Evolutionary conservation across 2,888 invertebrate genomes (phyloP).

Genomic region (Diachrysia chrysitis): DNA sequence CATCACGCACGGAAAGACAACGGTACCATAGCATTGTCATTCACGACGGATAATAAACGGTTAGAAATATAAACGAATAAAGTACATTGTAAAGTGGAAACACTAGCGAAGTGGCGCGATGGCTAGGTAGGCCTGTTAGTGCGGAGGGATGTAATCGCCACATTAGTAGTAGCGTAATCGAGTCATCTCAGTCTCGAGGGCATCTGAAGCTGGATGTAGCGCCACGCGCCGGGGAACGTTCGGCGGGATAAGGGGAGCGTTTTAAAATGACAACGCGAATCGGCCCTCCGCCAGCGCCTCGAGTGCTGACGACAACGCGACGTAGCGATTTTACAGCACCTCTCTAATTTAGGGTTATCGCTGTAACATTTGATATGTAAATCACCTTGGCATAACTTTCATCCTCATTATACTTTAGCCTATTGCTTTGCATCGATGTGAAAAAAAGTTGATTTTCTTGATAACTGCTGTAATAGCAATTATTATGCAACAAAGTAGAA

Average conservation of each 20-base stretch:
- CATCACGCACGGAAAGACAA: background rate
- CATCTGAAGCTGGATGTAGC: slow-evolving; percentile 17
- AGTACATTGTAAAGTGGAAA: background rate
- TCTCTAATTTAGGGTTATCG: slow-evolving; percentile 29
- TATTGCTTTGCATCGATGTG: too few relatives aligned
- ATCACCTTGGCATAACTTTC: background rate
- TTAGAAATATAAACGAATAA: background rate
- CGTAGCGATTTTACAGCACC: slow-evolving; percentile 40
- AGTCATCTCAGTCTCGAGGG: slow-evolving; percentile 39
- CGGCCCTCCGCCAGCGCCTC: slow-evolving; percentile 8
- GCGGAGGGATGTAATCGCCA: slow-evolving; percentile 30
- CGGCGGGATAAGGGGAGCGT: slow-evolving; percentile 31
- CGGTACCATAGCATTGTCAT: too few relatives aligned
- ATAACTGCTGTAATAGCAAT: background rate
- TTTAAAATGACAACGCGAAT: slow-evolving; percentile 48
- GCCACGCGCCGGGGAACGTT: slow-evolving; percentile 14
- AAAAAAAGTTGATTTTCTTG: too few relatives aligned
- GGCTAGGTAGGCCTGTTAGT: slow-evolving; percentile 1
- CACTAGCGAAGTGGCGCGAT: slow-evolving; percentile 19
- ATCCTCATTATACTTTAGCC: background rate
- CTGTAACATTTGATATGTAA: slow-evolving; percentile 1
- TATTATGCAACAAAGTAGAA: background rate
- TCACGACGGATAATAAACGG: too few relatives aligned
- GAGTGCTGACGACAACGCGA: slow-evolving; percentile 45
- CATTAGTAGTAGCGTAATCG: slow-evolving; percentile 35